Percentiles rank a stretch among this genome's conserved stretches.
phyloP scores from a whole-genome alignment of 2,888 invertebrate genomes.

The Diarsia rubi region DNA sequence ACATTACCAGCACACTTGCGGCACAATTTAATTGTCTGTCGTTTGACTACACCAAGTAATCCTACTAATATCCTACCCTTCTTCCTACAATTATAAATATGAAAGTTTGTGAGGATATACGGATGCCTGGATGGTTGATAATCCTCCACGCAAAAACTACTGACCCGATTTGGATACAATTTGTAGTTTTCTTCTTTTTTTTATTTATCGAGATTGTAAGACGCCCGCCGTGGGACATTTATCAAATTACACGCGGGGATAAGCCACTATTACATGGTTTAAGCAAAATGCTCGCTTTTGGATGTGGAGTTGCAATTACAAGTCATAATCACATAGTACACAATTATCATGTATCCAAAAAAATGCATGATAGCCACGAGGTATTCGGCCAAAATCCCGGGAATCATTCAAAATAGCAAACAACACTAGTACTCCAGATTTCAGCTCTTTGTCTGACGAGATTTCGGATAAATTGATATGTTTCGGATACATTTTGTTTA shows the following conservation, averaged over 20 bases:
- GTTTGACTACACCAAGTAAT: background rate
- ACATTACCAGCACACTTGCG: no score
- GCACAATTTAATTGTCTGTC: background rate
- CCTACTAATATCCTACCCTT: no score
- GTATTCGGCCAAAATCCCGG: constrained; percentile 11
- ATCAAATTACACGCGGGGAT: no score
- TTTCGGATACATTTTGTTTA: constrained; percentile 51
- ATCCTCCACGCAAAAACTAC: no score
- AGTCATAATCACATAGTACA: background rate
- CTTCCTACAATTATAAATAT: no score
- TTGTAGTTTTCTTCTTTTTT: no score
- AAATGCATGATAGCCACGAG: background rate
- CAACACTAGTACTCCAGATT: constrained; percentile 61
- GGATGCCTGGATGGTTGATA: no score
- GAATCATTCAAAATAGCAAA: constrained; percentile 4
- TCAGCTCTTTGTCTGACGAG: constrained; percentile 47
- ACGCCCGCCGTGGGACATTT: no score
- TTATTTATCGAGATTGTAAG: no score
- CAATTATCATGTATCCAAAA: background rate
- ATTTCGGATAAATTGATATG: constrained; percentile 60
- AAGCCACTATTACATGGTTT: background rate
- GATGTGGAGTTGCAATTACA: no score
- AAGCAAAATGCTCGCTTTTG: background rate
- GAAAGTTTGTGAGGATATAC: no score
- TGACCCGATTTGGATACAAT: no score